Evolutionary conservation across 2,888 invertebrate species (phyloP), one percentile per base, ranked within the genome.

Genomic region (Stegana nigrithorax): DNA sequence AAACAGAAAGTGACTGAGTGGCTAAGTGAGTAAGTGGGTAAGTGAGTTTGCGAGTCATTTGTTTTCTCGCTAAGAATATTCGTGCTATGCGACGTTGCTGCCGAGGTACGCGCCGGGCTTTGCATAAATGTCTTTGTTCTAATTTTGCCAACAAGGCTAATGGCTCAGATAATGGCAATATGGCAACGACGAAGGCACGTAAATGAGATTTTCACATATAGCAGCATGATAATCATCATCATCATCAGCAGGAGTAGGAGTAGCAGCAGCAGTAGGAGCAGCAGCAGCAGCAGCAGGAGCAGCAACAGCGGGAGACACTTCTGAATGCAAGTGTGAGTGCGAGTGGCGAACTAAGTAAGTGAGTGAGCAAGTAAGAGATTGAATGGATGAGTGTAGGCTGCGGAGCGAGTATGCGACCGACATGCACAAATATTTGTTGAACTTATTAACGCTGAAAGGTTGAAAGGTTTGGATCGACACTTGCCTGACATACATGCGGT

Each of bases 101-200:
- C 57, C 4, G 55, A 10, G 50, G 36, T 21, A 39, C 47, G 26
- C 47, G 26, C 50, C 23, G 39, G 51, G 59, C 6, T 57, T 44
- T 57, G 12, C 45, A 32, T 67, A 62, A 44, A 17, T 32, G 45
- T 59, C 14, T 68, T 58, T 67, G 60, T 61, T 65, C 66, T 65
- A 72, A 75, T 78, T 78, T 78, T 63, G 62, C 72, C 70, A 73
- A 67, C 66, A 66, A 68, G 67, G 70, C 70, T 70, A 73, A 74
- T 73, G 72, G 67, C 72, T 72, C 59, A 65, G 36, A 36, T 5
- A 36, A 8, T n/a, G 72, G 64, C 64, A 65, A 62, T 56, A 63
- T 65, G 55, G 63, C 65, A 65, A 65, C 60, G 64, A 57, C 63
- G n/a, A 45, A 58, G 45, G 45, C 32, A 58, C 58, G 27, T 66